Evolutionary conservation across 2,888 invertebrate species (phyloP), one percentile per base, ranked within the genome.

Genomic region (Schizotus pectinicornis): DNA sequence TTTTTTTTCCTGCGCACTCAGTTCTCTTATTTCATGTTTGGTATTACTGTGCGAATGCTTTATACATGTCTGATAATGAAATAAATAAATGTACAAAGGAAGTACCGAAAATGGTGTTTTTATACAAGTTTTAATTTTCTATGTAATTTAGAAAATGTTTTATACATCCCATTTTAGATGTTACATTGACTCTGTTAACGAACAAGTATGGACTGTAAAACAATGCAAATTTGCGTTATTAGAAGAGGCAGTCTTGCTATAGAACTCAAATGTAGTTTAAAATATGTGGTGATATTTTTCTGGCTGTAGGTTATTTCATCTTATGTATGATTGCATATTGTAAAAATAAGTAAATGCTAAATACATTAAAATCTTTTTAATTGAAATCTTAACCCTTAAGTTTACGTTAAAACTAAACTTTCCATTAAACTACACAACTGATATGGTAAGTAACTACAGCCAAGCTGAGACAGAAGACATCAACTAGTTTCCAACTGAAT

Each of bases 1-100:
- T 72, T 71, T 61, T 57, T 69, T 71, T 72, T 72, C 69, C 72
- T 73, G 74, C 74, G 73, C 77, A 74, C 74, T 75, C 75, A 75
- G 71, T 77, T 77, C 73, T 76, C 71, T 78, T 75, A 73, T 79
- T 80, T 80, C 78, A 77, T 80, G 76, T 80, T 81, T 81, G 81
- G 80, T 81, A 81, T 80, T 79, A 80, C 79, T 81, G 81, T 81
- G 81, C 80, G 81, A 81, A 81, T 81, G 81, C 81, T 81, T 81
- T 81, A 81, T 81, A 81, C 80, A 81, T 81, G 81, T 81, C 81
- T 80, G 80, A 80, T 79, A 79, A 72, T 74, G 74, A 75, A 79
- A 78, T 79, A 81, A 81, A 81, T 81, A 81, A 81, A 81, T 81
- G 81, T 81, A 81, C 80, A 81, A 81, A 81, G 79, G 79, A 80